Percentiles rank a stretch among this genome's conserved stretches.
Conservation (phyloP, 92 coral and sea anemone species). For the Plumapathes pennacea region DNA sequence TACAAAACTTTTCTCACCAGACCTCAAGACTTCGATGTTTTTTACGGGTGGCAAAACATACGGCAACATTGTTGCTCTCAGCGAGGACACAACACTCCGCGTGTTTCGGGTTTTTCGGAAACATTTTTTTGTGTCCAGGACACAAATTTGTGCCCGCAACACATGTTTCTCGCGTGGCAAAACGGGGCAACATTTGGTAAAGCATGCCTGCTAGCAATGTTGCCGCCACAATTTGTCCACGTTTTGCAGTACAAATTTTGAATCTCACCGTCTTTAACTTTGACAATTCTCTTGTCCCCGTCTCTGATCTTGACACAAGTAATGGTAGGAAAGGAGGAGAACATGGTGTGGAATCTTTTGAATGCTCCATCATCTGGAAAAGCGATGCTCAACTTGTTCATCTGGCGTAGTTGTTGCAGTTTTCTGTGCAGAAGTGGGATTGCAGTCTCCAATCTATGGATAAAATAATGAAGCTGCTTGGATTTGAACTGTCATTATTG, state of each 20-base stretch:
- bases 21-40: no score
- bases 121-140: no score
- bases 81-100: no score
- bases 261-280: slow-evolving; percentile 97
- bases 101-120: no score
- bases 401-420: slow-evolving; percentile 25
- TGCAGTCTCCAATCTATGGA: slow-evolving; percentile 83
- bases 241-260: not conserved
- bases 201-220: no score
- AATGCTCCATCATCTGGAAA: slow-evolving; percentile 97
- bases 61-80: no score
- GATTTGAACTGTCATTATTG: no score
- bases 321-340: slow-evolving; percentile 70
- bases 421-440: slow-evolving; percentile 84
- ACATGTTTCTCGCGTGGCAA: no score
- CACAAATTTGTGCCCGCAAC: no score
- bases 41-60: no score
- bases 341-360: slow-evolving; percentile 87
- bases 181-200: no score
- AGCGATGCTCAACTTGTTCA: slow-evolving; percentile 71
- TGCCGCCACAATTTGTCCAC: not conserved
- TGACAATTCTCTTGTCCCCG: slow-evolving; percentile 77
- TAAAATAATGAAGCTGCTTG: not conserved
- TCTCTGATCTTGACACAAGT: slow-evolving; percentile 88
- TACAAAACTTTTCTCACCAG: no score